A percentile compares a stretch with the other conserved stretches of the same genome.
These are phyloP conservation scores for Endomychus coccineus DNA, from an alignment of 2,888 invertebrate genomes.

Conservation along the genomic window DNA sequence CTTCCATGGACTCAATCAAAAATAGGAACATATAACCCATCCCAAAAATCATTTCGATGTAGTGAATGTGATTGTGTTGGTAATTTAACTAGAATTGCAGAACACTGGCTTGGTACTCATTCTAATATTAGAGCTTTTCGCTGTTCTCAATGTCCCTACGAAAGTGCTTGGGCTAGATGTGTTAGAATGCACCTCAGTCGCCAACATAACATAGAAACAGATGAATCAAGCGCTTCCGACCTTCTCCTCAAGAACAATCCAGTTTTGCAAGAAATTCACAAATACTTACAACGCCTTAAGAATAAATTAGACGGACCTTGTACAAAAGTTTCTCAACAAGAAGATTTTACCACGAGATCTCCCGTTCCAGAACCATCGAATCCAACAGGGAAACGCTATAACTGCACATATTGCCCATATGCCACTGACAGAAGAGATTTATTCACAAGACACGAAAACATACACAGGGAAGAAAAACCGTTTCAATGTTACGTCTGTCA, in stretches of 20 bases:
- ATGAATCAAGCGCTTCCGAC: slow-evolving; percentile 50
- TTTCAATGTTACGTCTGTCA: slow-evolving; percentile 89
- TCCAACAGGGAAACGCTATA: slow-evolving; percentile 59
- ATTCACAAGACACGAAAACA: slow-evolving; percentile 87
- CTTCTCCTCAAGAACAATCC: slow-evolving; percentile 63
- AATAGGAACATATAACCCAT: slow-evolving; percentile 71
- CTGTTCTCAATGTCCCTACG: slow-evolving; percentile 64
- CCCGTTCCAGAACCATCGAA: slow-evolving; percentile 21
- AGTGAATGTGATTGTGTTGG: slow-evolving; percentile 70
- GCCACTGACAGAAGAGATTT: slow-evolving; percentile 86
- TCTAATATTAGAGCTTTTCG: slow-evolving; percentile 59
- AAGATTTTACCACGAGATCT: slow-evolving; percentile 9
- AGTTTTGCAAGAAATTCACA: slow-evolving; percentile 64
- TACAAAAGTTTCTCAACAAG: slow-evolving; percentile 17
- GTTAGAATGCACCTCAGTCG: slow-evolving; percentile 65
- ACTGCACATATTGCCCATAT: slow-evolving; percentile 82
- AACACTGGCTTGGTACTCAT: slow-evolving; percentile 71
- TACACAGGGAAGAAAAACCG: slow-evolving; percentile 88
- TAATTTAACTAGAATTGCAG: slow-evolving; percentile 63
- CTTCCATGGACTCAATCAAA: slow-evolving; percentile 71
- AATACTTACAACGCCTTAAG: slow-evolving; percentile 62
- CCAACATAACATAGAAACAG: slow-evolving; percentile 62
- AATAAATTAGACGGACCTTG: slow-evolving; percentile 48
- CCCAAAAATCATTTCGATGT: slow-evolving; percentile 67
- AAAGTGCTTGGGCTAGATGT: slow-evolving; percentile 68